Conservation (phyloP, 2,888 invertebrate species). For the Apomyelois bistriatella region DNA sequence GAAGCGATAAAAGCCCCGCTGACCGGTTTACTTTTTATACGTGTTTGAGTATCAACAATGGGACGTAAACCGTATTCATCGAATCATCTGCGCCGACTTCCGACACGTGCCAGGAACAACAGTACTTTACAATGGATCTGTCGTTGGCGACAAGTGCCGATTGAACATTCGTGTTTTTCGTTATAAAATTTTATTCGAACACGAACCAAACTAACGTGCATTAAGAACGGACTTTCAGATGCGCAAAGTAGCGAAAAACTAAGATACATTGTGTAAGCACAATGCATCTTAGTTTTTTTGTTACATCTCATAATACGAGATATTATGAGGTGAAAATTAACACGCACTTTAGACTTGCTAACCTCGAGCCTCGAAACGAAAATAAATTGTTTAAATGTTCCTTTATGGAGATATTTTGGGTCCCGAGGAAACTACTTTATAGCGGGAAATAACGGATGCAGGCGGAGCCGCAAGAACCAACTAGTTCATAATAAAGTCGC, state of each 20-base stretch:
- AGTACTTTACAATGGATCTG: slow-evolving; percentile 17
- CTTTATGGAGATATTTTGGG: no score
- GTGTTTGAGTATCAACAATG: slow-evolving; percentile 71
- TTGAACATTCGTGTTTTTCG: slow-evolving; percentile 7
- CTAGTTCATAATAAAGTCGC: no score
- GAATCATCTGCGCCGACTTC: slow-evolving; percentile 62
- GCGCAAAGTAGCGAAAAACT: neutral
- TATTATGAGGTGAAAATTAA: no score
- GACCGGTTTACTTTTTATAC: slow-evolving; percentile 77
- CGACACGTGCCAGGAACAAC: slow-evolving; percentile 50
- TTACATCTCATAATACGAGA: no score
- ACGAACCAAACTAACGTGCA: neutral
- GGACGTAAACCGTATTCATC: slow-evolving; percentile 72
- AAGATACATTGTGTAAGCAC: no score
- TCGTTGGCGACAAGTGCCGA: slow-evolving; percentile 10
- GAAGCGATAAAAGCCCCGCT: slow-evolving; percentile 68
- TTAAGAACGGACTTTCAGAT: slow-evolving; percentile 4
- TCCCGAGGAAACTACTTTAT: no score
- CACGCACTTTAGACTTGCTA: no score
- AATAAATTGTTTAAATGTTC: no score
- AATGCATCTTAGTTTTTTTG: no score
- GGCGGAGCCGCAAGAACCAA: neutral
- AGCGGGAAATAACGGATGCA: no score
- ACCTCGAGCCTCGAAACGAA: no score
- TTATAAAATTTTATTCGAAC: slow-evolving; percentile 13